phyloP scores from a whole-genome alignment of 2,113 vertebrate genomes.

The Toxotes chatareus region DNA sequence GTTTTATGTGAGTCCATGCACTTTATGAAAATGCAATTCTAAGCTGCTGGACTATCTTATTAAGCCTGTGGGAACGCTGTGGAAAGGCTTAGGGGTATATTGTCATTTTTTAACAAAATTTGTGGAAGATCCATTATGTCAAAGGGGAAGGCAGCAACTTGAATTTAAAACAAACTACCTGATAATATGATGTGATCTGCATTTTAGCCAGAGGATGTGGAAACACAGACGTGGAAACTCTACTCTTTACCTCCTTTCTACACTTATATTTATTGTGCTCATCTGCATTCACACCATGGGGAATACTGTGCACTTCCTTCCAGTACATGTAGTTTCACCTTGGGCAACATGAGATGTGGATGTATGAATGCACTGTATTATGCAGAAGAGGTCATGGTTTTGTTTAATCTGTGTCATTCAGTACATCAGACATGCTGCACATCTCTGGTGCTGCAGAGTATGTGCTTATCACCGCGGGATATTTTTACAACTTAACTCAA shows the following conservation, averaged over 20 bases:
- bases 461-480: conserved; percentile 2
- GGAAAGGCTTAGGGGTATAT: no score
- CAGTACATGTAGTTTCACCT: neutral
- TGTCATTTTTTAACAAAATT: neutral
- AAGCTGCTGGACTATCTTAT: no score
- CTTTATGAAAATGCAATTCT: no score
- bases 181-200: neutral
- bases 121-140: neutral
- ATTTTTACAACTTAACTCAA: conserved; percentile 31
- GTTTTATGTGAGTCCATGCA: no score
- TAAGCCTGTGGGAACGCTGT: no score
- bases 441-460: neutral
- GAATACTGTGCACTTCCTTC: neutral
- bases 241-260: neutral
- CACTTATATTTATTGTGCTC: neutral
- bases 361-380: neutral
- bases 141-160: neutral
- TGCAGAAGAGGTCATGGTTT: conserved; percentile 26
- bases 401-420: conserved; percentile 30
- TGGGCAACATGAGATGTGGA: neutral
- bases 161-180: neutral
- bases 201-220: neutral
- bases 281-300: neutral
- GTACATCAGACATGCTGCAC: conserved; percentile 1
- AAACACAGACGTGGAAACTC: no score